Base-by-base conservation (phyloP, 2,797 vertebrate genomes). In the Anableps anableps region DNA sequence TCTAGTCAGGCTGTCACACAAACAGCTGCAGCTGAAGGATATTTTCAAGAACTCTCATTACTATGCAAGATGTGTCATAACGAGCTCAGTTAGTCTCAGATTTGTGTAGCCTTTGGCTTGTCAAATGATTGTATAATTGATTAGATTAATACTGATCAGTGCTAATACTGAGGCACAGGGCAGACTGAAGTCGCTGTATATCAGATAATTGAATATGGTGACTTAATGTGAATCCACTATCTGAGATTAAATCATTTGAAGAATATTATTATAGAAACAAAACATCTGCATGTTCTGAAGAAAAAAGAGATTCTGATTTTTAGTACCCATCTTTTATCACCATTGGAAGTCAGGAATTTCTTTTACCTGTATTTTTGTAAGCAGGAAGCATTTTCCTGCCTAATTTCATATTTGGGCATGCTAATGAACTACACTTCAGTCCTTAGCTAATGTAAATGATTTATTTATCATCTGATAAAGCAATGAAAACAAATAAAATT, bases 71-170 rank as follows among this genome's bases (percentile, higher is more conserved):
- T 86, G 77, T 85, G 89, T 90, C 85, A 90, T 85, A 86, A 81
- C 71, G 86, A 89, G 83, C 88, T 91, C 89, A 88, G 91, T 93
- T 89, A 88, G 89, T 90, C 81, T 92, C 93, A 91, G 93, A 95
- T 95, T 95, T 95, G 91, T 87, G 90, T 94, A 93, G 91, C 95
- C 94, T 93, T 92, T 95, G 94, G 89, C 94, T 93, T 85, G 86
- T 94, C 93, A 95, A 94, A 95, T 94, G 93, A 95, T 95, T 94
- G 87, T 85, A 82, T 96, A 95, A 95, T 96, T 95, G 95, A 95
- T 95, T 94, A 90, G 94, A 95, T 96, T 95, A 95, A 95, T 95
- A 94, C 89, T 93, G 94, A 95, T 95, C 93, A 92, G 91, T 86
- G 89, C 88, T 92, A 94, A 94, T 92, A 79, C 88, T 83, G 84